Evolutionary conservation across 1,140 invertebrate genomes (phyloP).

Genomic region (Chrysomallon squamiferum): DNA sequence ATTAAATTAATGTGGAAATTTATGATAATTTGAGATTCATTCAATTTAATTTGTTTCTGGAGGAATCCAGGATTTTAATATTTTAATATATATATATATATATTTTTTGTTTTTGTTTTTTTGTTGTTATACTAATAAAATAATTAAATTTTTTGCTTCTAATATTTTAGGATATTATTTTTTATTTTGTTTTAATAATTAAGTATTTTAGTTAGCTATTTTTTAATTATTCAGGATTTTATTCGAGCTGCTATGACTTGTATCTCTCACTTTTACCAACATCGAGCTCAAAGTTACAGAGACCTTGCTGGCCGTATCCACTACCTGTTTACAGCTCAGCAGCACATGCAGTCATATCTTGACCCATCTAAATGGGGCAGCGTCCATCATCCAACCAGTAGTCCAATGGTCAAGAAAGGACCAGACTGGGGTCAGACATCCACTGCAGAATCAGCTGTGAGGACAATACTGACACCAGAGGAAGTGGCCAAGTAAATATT

Average conservation of each 20-base stretch:
- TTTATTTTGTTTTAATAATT: too few species aligned
- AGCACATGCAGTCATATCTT: slow-evolving; percentile 58
- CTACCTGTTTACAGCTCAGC: slow-evolving; percentile 53
- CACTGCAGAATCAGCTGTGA: slow-evolving; percentile 24
- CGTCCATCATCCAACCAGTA: slow-evolving; percentile 36
- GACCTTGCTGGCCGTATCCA: slow-evolving; percentile 47
- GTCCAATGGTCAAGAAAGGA: background rate
- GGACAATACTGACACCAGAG: slow-evolving; percentile 41
- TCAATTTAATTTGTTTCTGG: too few species aligned
- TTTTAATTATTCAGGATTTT: slow-evolving; percentile 52
- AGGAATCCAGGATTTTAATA: too few species aligned
- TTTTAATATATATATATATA: too few species aligned
- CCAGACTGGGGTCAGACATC: slow-evolving; percentile 11
- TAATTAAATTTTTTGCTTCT: too few species aligned
- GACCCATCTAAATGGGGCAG: slow-evolving; percentile 54
- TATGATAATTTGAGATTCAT: too few species aligned
- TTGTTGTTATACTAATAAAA: too few species aligned
- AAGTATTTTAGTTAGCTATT: too few species aligned
- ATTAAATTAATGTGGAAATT: too few species aligned
- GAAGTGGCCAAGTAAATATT: slow-evolving; percentile 50
- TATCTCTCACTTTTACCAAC: slow-evolving; percentile 56
- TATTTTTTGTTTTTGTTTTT: too few species aligned
- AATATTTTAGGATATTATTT: too few species aligned
- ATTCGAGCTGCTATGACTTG: slow-evolving; percentile 62
- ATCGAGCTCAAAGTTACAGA: slow-evolving; percentile 49